phyloP scores from a whole-genome alignment of 2,113 vertebrate species.

The Podocnemis expansa region DNA sequence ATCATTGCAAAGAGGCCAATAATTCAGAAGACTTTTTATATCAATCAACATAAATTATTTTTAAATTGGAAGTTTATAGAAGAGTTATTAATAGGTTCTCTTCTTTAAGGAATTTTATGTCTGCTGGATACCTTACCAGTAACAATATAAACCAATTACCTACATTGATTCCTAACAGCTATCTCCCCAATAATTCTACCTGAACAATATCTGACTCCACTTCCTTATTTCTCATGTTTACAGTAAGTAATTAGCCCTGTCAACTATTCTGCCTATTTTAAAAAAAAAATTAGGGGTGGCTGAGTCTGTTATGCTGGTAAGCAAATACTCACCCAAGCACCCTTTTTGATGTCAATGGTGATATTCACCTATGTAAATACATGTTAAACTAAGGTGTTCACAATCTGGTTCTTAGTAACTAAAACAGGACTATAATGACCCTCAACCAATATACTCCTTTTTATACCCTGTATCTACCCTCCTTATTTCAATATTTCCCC shows the following conservation, averaged over 20 bases:
- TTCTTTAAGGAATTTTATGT: not conserved
- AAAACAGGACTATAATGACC: not conserved
- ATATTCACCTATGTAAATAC: not conserved
- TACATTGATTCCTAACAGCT: not conserved
- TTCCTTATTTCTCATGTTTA: not conserved
- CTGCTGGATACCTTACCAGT: not conserved
- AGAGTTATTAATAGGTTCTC: not conserved
- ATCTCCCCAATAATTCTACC: not conserved
- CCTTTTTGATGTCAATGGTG: not conserved
- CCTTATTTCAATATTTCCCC: rapidly evolving
- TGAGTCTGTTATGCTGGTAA: not conserved
- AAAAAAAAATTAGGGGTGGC: not conserved
- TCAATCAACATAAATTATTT: not conserved
- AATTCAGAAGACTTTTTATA: not conserved
- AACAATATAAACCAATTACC: not conserved
- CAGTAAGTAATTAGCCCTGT: not conserved
- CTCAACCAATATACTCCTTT: not conserved
- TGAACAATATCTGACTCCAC: not conserved
- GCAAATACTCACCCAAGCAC: not conserved
- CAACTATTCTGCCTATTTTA: not conserved
- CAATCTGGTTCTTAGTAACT: not conserved
- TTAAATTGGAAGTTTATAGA: not conserved
- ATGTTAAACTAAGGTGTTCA: not conserved
- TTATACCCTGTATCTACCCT: not conserved
- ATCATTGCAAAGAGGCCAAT: not conserved